phyloP scores from a whole-genome alignment of 2,888 invertebrate genomes.

The Calephelis perditalis region DNA sequence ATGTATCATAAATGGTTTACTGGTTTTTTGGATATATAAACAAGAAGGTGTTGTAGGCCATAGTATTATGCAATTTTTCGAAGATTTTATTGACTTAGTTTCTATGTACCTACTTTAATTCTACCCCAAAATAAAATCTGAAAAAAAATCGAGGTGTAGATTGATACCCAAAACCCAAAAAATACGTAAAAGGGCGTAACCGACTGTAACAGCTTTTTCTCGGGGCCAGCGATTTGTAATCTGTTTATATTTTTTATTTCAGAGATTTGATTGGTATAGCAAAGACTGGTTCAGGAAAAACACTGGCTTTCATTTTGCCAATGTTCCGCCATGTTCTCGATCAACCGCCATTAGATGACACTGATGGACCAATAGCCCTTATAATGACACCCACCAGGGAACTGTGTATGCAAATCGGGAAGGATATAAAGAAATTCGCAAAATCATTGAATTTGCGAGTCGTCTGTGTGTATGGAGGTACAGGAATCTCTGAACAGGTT shows the following conservation, averaged over 20 bases:
- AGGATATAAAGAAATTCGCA: conserved; percentile 97
- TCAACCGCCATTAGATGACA: conserved; percentile 95
- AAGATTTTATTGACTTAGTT: too few species aligned
- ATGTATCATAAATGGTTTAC: too few species aligned
- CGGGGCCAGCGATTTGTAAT: too few species aligned
- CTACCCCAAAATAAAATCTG: too few species aligned
- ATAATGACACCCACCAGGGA: conserved; percentile 99
- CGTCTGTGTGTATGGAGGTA: conserved; percentile 99
- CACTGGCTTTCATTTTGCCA: conserved; percentile 97
- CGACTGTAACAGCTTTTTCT: too few species aligned
- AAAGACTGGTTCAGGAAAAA: conserved; percentile 99
- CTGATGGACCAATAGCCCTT: conserved; percentile 97
- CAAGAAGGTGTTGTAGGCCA: too few species aligned
- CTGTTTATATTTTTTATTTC: conserved; percentile 10
- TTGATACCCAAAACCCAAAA: too few species aligned
- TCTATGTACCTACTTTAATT: too few species aligned
- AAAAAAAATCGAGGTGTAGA: too few species aligned
- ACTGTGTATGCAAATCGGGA: conserved; percentile 98
- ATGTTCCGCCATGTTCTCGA: conserved; percentile 98
- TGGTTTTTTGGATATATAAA: too few species aligned
- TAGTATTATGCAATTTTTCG: too few species aligned
- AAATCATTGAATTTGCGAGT: conserved; percentile 91
- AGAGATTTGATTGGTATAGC: conserved; percentile 98
- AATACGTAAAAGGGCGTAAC: too few species aligned
- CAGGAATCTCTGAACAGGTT: conserved; percentile 94